phyloP scores from a whole-genome alignment of 2,888 invertebrate genomes.

The Mimumesa dahlbomi region DNA sequence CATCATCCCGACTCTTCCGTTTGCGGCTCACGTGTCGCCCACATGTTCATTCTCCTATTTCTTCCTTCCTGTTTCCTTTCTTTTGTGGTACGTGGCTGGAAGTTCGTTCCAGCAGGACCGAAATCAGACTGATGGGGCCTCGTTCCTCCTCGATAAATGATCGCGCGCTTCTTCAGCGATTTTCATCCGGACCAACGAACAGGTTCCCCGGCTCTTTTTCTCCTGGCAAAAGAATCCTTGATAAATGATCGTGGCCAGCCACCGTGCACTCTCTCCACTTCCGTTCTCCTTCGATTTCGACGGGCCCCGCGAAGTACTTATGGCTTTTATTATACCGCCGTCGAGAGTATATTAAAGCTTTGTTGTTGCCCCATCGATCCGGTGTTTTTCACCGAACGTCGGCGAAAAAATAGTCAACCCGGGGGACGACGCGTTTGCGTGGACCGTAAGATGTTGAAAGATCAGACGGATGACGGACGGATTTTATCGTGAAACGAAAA shows the following conservation, averaged over 20 bases:
- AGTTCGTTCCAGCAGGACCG: constrained; percentile 34
- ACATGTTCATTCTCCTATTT: constrained; percentile 60
- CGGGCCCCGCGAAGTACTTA: too few relatives aligned
- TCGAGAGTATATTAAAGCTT: constrained; percentile 47
- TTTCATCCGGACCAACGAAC: constrained; percentile 57
- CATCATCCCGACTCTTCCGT: constrained; percentile 54
- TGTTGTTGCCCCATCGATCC: constrained; percentile 11
- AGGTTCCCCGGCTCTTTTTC: constrained; percentile 12
- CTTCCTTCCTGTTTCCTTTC: constrained; percentile 55
- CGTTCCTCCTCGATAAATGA: constrained; percentile 60
- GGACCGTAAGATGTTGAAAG: background rate
- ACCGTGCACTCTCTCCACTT: constrained; percentile 34
- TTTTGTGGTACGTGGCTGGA: constrained; percentile 20
- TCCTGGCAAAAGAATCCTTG: constrained; percentile 45
- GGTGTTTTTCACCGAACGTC: background rate
- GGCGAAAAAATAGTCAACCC: background rate
- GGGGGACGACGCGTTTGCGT: background rate
- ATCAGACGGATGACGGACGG: too few relatives aligned
- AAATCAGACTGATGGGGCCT: constrained; percentile 51
- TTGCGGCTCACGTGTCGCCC: constrained; percentile 61
- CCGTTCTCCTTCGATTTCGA: too few relatives aligned
- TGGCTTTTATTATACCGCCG: too few relatives aligned
- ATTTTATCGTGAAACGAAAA: too few relatives aligned
- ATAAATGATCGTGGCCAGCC: constrained; percentile 51
- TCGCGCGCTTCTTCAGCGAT: constrained; percentile 60